These are phyloP conservation scores for Spisula solida DNA, from an alignment of 2,888 invertebrate genomes.

Conservation along the genomic window DNA sequence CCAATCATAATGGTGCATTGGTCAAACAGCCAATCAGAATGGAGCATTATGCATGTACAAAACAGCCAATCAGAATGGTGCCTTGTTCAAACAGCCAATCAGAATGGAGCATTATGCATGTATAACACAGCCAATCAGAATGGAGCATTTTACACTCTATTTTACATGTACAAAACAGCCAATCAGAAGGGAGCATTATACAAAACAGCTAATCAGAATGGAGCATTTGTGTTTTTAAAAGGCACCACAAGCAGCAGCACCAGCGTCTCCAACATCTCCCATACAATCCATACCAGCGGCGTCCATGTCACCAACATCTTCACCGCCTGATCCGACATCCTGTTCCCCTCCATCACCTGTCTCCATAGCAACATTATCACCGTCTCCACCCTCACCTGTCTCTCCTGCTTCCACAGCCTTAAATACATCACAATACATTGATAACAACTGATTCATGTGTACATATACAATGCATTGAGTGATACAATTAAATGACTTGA, in stretches of 20 bases:
- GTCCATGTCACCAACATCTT: conserved; percentile 35
- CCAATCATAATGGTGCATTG: conserved; percentile 1
- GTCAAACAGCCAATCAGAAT: background rate
- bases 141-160: background rate
- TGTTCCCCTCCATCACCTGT: conserved; percentile 66
- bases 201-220: conserved; percentile 13
- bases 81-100: no score
- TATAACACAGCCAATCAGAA: background rate
- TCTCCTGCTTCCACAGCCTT: conserved; percentile 56
- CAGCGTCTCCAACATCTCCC: conserved; percentile 63
- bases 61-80: background rate
- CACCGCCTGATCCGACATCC: conserved; percentile 57
- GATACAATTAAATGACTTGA: no score
- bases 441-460: background rate
- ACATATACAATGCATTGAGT: no score
- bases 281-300: conserved; percentile 60
- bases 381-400: conserved; percentile 44
- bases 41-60: background rate
- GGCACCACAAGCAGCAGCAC: conserved; percentile 73
- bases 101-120: background rate
- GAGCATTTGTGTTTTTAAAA: conserved; percentile 26
- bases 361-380: conserved; percentile 52
- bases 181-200: background rate
- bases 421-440: background rate
- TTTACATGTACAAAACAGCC: no score